Conservation (phyloP, 1,140 invertebrate genomes). For the Drosophila seguyi region DNA sequence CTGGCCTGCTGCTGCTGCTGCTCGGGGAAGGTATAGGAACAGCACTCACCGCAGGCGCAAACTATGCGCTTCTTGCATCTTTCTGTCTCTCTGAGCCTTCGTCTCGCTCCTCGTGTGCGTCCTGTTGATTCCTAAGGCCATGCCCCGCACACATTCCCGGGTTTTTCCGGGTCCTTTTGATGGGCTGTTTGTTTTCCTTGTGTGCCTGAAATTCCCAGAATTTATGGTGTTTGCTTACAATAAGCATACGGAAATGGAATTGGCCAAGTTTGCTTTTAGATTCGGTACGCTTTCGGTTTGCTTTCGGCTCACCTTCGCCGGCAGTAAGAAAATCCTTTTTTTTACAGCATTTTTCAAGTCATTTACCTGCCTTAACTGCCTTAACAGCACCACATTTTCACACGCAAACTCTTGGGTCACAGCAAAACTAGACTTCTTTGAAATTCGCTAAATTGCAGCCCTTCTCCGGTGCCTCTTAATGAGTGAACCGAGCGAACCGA, state of each 20-base stretch:
- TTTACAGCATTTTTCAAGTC: background rate
- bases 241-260: conserved; percentile 59
- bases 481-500: too few relatives aligned
- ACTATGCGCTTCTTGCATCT: conserved; percentile 13
- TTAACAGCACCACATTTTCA: conserved; percentile 53
- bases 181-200: conserved; percentile 32
- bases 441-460: conserved; percentile 35
- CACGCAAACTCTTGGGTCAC: conserved; percentile 41
- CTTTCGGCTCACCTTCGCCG: conserved; percentile 25
- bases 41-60: conserved; percentile 13
- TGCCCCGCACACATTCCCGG: conserved; percentile 1
- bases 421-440: conserved; percentile 1
- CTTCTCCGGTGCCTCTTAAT: conserved; percentile 27
- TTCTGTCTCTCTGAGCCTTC: background rate
- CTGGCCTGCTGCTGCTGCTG: conserved; percentile 8
- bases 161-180: conserved; percentile 21
- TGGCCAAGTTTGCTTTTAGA: conserved; percentile 28
- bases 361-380: conserved; percentile 4
- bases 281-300: conserved; percentile 15
- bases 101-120: conserved; percentile 2
- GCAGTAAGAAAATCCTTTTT: conserved; percentile 30
- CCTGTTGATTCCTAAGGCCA: conserved; percentile 37
- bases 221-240: conserved; percentile 56
- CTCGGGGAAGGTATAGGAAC: conserved; percentile 8
- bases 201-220: conserved; percentile 44